phyloP scores from a whole-genome alignment of 2,888 invertebrate species.

The Epirrhoe alternata region DNA sequence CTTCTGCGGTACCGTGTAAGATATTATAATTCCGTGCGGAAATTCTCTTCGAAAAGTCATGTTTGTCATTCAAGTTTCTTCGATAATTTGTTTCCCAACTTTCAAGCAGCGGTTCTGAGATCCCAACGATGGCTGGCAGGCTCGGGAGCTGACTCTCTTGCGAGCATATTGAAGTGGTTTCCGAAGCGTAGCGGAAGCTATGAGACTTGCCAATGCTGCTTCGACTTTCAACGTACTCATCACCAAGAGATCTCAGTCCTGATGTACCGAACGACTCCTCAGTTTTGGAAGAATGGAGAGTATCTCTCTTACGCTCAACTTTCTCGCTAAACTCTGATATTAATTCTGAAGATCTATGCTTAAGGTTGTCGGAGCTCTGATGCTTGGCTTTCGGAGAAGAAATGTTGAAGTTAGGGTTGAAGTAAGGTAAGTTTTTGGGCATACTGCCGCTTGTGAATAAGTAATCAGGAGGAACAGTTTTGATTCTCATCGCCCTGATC shows the following conservation, averaged over 20 bases:
- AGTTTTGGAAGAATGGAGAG: conserved; percentile 61
- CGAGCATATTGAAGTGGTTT: conserved; percentile 76
- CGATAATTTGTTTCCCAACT: conserved; percentile 83
- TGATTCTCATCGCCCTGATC: conserved; percentile 68
- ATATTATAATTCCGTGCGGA: conserved; percentile 76
- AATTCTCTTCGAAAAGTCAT: conserved; percentile 71
- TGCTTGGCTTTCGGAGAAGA: conserved; percentile 77
- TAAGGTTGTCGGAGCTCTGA: conserved; percentile 76
- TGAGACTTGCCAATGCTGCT: conserved; percentile 89
- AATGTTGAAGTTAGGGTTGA: conserved; percentile 71
- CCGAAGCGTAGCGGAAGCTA: conserved; percentile 88
- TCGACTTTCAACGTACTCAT: conserved; percentile 76
- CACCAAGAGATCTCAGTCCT: conserved; percentile 73
- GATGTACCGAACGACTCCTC: conserved; percentile 72
- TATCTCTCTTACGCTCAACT: conserved; percentile 64
- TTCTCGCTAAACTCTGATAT: conserved; percentile 70
- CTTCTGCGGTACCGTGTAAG: conserved; percentile 65
- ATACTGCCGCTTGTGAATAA: conserved; percentile 75
- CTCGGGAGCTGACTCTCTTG: conserved; percentile 83
- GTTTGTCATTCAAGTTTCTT: conserved; percentile 73
- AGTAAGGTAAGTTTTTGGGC: conserved; percentile 77
- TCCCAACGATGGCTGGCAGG: conserved; percentile 80
- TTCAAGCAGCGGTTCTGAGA: conserved; percentile 79
- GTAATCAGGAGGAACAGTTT: conserved; percentile 67
- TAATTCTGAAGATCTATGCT: conserved; percentile 72